A percentile compares a stretch with the other conserved stretches of the same genome.
These are phyloP conservation scores for Diachasma alloeum DNA, from an alignment of 1,140 invertebrate species.

Conservation along the genomic window DNA sequence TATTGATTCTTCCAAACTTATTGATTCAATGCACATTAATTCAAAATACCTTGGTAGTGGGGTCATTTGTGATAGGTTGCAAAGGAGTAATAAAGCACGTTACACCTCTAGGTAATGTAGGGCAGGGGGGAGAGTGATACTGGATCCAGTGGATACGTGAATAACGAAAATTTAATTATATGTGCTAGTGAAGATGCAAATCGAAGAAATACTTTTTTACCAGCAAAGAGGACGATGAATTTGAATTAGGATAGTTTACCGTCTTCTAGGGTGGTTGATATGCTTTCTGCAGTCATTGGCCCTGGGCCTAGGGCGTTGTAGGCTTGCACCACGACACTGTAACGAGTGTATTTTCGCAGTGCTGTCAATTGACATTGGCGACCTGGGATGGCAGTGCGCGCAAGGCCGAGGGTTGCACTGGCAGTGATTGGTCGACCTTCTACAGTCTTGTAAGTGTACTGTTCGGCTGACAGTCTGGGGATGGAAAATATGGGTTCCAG, in stretches of 20 bases:
- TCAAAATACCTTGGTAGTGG: no score
- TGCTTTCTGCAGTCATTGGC: constrained; percentile 83
- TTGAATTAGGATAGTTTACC: constrained; percentile 67
- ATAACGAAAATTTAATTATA: no score
- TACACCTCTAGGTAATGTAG: no score
- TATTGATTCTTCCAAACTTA: no score
- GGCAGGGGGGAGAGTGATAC: no score
- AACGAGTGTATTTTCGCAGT: constrained; percentile 86
- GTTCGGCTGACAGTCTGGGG: constrained; percentile 52
- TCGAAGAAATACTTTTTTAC: no score
- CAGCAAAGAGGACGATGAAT: no score
- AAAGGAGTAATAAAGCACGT: no score
- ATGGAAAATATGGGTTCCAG: background rate
- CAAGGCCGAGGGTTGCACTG: constrained; percentile 57
- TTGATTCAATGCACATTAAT: no score
- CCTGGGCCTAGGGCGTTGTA: constrained; percentile 92
- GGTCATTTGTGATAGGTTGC: no score
- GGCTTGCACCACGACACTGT: constrained; percentile 89
- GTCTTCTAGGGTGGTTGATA: constrained; percentile 86
- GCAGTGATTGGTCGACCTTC: constrained; percentile 61
- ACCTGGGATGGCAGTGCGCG: constrained; percentile 59
- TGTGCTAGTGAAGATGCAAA: no score
- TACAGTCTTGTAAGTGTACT: constrained; percentile 60
- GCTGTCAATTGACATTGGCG: constrained; percentile 58
- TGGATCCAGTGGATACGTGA: no score